These are phyloP conservation scores for Dasypolia templi DNA, from an alignment of 2,888 invertebrate genomes.

Conservation along the genomic window DNA sequence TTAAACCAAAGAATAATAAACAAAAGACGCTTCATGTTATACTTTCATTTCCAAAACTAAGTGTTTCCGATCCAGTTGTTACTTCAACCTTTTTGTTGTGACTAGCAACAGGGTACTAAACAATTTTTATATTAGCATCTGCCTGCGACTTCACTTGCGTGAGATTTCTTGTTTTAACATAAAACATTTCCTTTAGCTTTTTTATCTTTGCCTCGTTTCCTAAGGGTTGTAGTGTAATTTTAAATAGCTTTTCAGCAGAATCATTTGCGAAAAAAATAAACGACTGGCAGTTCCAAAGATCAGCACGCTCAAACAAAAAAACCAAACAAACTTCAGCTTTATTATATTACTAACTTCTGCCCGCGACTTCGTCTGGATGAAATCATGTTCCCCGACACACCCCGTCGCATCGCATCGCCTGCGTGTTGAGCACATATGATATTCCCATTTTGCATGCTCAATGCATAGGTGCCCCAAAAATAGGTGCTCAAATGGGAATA, in stretches of 20 bases:
- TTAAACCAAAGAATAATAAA: slow-evolving; percentile 22
- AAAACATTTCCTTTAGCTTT: background rate
- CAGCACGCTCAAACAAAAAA: no score
- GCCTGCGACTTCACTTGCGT: background rate
- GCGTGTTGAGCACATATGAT: no score
- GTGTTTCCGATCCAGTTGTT: slow-evolving; percentile 1
- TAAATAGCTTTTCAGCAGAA: background rate
- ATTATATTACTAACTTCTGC: no score
- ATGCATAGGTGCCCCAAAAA: no score
- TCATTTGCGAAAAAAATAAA: no score
- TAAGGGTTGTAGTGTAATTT: background rate
- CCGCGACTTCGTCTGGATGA: no score
- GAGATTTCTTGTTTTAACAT: background rate
- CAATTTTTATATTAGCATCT: background rate
- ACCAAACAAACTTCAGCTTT: no score
- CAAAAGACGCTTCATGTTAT: slow-evolving; percentile 35
- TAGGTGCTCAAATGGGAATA: no score
- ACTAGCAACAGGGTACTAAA: slow-evolving; percentile 11
- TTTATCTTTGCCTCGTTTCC: background rate
- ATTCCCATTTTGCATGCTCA: no score
- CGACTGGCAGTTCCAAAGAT: no score
- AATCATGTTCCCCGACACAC: no score
- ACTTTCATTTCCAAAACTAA: slow-evolving; percentile 35
- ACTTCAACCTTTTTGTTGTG: slow-evolving; percentile 33
- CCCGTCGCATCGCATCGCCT: no score